A percentile compares a stretch with the other conserved stretches of the same genome.
Conservation (phyloP, 2,797 vertebrate species). For the Pampus argenteus region DNA sequence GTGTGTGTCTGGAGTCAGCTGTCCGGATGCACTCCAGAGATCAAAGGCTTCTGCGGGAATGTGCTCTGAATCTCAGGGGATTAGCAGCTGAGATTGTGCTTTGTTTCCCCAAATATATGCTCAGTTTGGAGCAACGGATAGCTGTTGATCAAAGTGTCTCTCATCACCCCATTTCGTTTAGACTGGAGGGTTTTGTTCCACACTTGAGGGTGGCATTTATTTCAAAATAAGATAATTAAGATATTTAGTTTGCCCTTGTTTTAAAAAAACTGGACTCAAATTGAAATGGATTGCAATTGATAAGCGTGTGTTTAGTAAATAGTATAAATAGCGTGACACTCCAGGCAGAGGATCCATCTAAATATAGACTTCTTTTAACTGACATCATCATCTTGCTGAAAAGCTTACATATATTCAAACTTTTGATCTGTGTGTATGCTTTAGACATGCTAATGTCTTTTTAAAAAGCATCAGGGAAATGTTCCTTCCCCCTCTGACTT, state of each 20-base stretch:
- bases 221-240: constrained; percentile 39
- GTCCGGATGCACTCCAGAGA: constrained; percentile 83
- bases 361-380: constrained; percentile 43
- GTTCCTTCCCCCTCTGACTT: constrained; percentile 20
- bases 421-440: constrained; percentile 45
- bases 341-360: constrained; percentile 31
- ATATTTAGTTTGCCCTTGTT: constrained; percentile 20
- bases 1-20: constrained; percentile 75
- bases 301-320: constrained; percentile 8
- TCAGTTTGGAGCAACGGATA: constrained; percentile 67
- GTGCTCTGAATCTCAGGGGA: constrained; percentile 80
- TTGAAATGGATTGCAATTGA: constrained; percentile 41
- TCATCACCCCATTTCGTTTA: constrained; percentile 37
- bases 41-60: constrained; percentile 85
- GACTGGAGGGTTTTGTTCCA: constrained; percentile 48
- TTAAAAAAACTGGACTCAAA: constrained; percentile 17
- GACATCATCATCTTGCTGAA: constrained; percentile 31
- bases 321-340: constrained; percentile 13
- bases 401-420: constrained; percentile 22
- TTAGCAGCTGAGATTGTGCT: constrained; percentile 84
- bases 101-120: constrained; percentile 82
- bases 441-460: constrained; percentile 26
- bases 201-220: constrained; percentile 56
- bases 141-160: constrained; percentile 77
- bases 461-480: constrained; percentile 18